Evolutionary conservation across 2,113 vertebrate genomes (phyloP).

Genomic region (Osmerus eperlanus): DNA sequence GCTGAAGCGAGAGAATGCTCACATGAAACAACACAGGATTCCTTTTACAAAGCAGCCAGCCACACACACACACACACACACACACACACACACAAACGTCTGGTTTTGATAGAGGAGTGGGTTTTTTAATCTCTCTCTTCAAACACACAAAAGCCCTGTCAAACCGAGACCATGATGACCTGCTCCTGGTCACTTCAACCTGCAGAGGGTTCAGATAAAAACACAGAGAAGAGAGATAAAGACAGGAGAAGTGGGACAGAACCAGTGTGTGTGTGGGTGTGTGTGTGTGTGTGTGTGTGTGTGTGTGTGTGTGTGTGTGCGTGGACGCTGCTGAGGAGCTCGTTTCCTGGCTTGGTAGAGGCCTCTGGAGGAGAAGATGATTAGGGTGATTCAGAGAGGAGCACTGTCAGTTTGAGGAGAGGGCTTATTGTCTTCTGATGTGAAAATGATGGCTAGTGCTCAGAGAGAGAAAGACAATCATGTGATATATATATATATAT

Average conservation of each 20-base stretch:
- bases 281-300: background rate
- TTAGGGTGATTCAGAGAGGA: background rate
- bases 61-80: background rate
- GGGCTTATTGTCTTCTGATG: background rate
- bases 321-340: background rate
- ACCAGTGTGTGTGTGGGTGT: background rate
- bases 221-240: background rate
- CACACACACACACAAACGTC: background rate
- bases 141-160: background rate
- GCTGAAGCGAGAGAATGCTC: constrained; percentile 34
- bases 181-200: constrained; percentile 5
- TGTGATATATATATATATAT: too few relatives aligned
- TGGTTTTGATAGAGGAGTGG: background rate
- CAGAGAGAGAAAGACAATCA: background rate
- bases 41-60: background rate
- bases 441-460: background rate
- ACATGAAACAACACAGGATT: background rate
- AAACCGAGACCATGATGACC: background rate
- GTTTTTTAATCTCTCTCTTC: background rate
- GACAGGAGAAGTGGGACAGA: background rate
- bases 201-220: background rate
- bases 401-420: background rate
- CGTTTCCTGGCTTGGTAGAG: background rate
- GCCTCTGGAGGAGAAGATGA: background rate
- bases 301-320: background rate